phyloP scores from a whole-genome alignment of 1,140 invertebrate species.

The Hermetia illucens region DNA sequence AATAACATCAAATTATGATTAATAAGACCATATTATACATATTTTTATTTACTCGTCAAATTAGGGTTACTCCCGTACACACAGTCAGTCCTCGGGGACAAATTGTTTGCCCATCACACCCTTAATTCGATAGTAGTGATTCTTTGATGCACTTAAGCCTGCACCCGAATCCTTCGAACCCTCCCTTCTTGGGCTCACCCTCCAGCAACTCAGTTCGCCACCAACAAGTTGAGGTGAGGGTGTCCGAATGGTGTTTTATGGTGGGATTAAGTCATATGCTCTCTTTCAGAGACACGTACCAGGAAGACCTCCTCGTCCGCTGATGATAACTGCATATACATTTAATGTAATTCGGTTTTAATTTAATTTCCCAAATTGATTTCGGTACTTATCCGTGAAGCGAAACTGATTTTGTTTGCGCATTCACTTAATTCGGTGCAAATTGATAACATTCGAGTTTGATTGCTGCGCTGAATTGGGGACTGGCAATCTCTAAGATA shows the following conservation, averaged over 20 bases:
- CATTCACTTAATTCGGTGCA: neutral
- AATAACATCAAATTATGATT: too few relatives aligned
- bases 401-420: neutral
- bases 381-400: neutral
- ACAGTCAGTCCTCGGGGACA: conserved; percentile 17
- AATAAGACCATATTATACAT: conserved; percentile 24
- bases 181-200: too few relatives aligned
- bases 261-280: too few relatives aligned
- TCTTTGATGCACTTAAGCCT: conserved; percentile 32
- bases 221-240: too few relatives aligned
- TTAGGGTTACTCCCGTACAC: conserved; percentile 27
- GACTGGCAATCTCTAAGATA: too few relatives aligned
- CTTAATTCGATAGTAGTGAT: conserved; percentile 31
- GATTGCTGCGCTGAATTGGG: too few relatives aligned
- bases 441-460: too few relatives aligned
- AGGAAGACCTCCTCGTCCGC: too few relatives aligned
- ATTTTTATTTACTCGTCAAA: conserved; percentile 32
- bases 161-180: too few relatives aligned
- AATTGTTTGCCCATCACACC: conserved; percentile 32
- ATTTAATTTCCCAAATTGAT: conserved; percentile 1
- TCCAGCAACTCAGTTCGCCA: too few relatives aligned
- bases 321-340: conserved; percentile 1
- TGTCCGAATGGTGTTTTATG: too few relatives aligned
- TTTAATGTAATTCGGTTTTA: neutral
- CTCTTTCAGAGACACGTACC: too few relatives aligned